phyloP scores from a whole-genome alignment of 1,140 invertebrate genomes.

The Euschistus heros region DNA sequence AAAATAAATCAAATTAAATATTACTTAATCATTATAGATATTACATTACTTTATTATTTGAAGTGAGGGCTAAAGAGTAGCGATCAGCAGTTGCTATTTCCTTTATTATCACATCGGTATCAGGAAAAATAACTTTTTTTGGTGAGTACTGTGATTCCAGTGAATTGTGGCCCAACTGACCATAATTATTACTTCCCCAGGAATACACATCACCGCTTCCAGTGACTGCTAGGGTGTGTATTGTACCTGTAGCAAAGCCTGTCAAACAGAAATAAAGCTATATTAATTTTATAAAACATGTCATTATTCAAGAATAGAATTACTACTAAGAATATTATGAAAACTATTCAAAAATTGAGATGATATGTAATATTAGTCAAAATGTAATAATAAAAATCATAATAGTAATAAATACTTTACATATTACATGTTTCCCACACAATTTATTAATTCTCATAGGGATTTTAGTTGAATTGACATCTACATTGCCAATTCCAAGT shows the following conservation, averaged over 20 bases:
- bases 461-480: neutral
- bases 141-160: neutral
- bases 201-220: slow-evolving; percentile 12
- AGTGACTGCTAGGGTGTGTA: slow-evolving; percentile 11
- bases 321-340: too few species aligned
- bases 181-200: slow-evolving; percentile 15
- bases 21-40: neutral
- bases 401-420: neutral
- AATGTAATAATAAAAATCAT: neutral
- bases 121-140: neutral
- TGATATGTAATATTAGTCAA: too few species aligned
- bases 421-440: slow-evolving; percentile 11
- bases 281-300: too few species aligned
- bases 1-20: neutral
- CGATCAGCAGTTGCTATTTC: neutral
- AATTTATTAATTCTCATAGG: neutral
- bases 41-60: neutral
- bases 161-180: slow-evolving; percentile 6
- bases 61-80: slow-evolving; percentile 13
- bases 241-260: neutral
- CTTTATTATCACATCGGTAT: neutral
- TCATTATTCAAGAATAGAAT: too few species aligned
- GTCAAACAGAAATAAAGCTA: too few species aligned
- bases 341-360: too few species aligned
- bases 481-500: slow-evolving; percentile 8